Conservation (phyloP, 2,888 invertebrate species). For the Drosophila niveifrons region DNA sequence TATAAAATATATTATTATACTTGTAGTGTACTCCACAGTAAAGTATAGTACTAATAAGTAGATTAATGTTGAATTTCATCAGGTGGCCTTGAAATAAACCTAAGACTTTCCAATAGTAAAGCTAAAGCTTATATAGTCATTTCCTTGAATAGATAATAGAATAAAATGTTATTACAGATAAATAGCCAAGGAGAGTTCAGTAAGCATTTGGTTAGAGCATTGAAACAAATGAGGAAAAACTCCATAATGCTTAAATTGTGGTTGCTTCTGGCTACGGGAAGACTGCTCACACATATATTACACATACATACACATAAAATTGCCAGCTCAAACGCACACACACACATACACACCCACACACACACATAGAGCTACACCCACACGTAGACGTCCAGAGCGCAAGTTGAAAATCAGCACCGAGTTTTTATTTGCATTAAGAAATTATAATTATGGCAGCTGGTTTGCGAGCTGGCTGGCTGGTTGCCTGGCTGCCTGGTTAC, state of each 20-base stretch:
- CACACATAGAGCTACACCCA: neutral
- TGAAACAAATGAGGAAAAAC: slow-evolving; percentile 59
- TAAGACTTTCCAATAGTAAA: no score
- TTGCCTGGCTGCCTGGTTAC: slow-evolving; percentile 37
- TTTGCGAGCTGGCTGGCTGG: slow-evolving; percentile 24
- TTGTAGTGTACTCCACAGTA: no score
- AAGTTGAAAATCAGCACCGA: slow-evolving; percentile 68
- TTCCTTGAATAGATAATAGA: no score
- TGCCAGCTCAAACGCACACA: slow-evolving; percentile 1
- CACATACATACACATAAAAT: slow-evolving; percentile 11
- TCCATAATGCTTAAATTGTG: slow-evolving; percentile 73
- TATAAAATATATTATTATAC: no score
- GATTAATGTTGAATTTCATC: no score
- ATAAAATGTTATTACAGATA: no score
- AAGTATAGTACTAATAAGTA: no score
- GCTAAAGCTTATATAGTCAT: no score
- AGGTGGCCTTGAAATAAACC: no score
- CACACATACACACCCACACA: slow-evolving; percentile 1
- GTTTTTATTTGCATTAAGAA: slow-evolving; percentile 81
- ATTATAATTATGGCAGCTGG: slow-evolving; percentile 81
- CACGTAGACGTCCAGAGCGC: slow-evolving; percentile 6
- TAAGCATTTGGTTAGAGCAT: slow-evolving; percentile 18
- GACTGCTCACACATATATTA: slow-evolving; percentile 11
- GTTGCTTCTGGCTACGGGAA: slow-evolving; percentile 44
- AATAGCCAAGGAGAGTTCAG: neutral